Conservation (phyloP, 2,113 vertebrate species). For the Corythornis vintsioides region DNA sequence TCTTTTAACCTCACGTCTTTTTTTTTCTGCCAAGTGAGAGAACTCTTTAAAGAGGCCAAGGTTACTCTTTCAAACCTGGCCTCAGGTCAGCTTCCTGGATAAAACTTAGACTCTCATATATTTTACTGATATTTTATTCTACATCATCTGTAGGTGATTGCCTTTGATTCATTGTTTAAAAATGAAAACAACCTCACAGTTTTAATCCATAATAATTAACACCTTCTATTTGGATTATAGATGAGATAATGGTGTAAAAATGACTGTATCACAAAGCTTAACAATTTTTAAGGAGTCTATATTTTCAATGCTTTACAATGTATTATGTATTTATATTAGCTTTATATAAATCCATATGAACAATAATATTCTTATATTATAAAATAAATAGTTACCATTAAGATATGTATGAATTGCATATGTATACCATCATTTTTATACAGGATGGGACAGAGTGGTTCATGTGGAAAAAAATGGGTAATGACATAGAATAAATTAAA, state of each 20-base stretch:
- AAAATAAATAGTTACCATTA: conserved; percentile 11
- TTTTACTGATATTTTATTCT: neutral
- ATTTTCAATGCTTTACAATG: neutral
- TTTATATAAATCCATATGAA: neutral
- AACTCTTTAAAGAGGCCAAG: neutral
- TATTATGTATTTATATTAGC: neutral
- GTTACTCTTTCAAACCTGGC: neutral
- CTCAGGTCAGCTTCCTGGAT: neutral
- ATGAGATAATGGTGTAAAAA: neutral
- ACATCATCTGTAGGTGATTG: neutral
- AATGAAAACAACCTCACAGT: neutral
- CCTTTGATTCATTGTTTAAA: neutral
- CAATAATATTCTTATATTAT: neutral
- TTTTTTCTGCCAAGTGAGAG: neutral
- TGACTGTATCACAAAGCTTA: neutral
- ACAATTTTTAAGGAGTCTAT: neutral
- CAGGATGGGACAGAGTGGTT: neutral
- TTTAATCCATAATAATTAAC: neutral
- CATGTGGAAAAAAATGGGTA: neutral
- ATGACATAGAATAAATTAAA: too few relatives aligned
- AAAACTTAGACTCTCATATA: neutral
- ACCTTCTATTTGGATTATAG: neutral
- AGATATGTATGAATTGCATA: neutral
- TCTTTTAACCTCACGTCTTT: neutral
- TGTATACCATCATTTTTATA: neutral